A percentile compares a stretch with the other conserved stretches of the same genome.
phyloP scores from a whole-genome alignment of 2,113 vertebrate species.

The Meleagris gallopavo region DNA sequence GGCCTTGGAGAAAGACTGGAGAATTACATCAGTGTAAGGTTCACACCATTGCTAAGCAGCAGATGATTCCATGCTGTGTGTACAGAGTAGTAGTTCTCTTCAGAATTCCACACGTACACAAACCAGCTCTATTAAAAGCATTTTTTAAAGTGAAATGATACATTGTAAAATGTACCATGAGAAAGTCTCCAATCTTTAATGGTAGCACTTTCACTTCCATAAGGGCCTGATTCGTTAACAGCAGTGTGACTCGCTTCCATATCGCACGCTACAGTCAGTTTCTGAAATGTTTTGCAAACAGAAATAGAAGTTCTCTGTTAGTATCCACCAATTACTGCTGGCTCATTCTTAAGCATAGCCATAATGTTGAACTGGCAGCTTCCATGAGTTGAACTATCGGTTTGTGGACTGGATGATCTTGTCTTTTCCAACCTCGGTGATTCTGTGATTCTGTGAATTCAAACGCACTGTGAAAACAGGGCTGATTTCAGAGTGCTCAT shows the following conservation, averaged over 20 bases:
- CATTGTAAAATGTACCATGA: neutral
- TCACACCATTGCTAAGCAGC: neutral
- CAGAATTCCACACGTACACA: neutral
- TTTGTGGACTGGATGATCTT: too few relatives aligned
- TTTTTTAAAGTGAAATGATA: neutral
- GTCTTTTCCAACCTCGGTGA: too few relatives aligned
- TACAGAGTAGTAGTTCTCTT: neutral
- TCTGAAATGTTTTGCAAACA: conserved; percentile 11
- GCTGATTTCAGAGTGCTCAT: neutral
- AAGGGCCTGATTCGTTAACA: neutral
- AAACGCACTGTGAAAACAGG: neutral
- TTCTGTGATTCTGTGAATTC: neutral
- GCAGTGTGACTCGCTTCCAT: neutral
- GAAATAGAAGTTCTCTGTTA: neutral
- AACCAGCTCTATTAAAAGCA: neutral
- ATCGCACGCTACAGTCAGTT: neutral
- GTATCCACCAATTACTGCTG: neutral
- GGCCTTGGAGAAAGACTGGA: neutral
- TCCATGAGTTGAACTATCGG: neutral
- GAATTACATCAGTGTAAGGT: neutral
- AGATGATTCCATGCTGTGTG: neutral
- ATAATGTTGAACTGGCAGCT: neutral
- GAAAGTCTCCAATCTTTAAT: neutral
- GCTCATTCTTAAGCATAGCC: neutral
- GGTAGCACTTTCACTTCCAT: neutral